Conservation (phyloP, 2,888 invertebrate genomes). For the Didymodactylos carnosus region DNA sequence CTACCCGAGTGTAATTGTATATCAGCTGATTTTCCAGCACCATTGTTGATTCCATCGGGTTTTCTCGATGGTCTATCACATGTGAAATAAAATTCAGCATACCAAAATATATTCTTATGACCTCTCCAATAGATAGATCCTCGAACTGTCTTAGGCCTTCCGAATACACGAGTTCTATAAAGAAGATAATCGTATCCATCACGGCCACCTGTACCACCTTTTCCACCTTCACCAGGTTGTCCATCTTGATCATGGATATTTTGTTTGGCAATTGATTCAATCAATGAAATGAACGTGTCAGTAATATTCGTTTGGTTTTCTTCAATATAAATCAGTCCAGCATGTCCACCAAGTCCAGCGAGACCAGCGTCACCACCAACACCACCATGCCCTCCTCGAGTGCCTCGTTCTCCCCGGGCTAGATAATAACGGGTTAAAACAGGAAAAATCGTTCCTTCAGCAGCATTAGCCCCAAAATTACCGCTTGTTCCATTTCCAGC, state of each 20-base stretch:
- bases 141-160: not conserved
- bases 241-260: not conserved
- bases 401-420: not conserved
- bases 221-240: not conserved
- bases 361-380: not conserved
- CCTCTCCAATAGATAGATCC: not conserved
- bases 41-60: not conserved
- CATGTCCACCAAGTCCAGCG: not conserved
- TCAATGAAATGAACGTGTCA: not conserved
- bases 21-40: not conserved
- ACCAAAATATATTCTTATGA: not conserved
- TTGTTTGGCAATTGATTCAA: not conserved
- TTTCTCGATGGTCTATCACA: not conserved
- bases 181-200: not conserved
- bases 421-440: not conserved
- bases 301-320: not conserved
- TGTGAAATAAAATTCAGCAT: too few species aligned
- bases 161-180: not conserved
- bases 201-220: not conserved
- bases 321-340: not conserved
- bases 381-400: not conserved
- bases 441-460: not conserved
- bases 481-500: not conserved
- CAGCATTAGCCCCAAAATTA: not conserved
- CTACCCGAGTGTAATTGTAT: not conserved